Evolutionary conservation across 2,888 invertebrate species (phyloP).

Genomic region (Apodemia mormo): DNA sequence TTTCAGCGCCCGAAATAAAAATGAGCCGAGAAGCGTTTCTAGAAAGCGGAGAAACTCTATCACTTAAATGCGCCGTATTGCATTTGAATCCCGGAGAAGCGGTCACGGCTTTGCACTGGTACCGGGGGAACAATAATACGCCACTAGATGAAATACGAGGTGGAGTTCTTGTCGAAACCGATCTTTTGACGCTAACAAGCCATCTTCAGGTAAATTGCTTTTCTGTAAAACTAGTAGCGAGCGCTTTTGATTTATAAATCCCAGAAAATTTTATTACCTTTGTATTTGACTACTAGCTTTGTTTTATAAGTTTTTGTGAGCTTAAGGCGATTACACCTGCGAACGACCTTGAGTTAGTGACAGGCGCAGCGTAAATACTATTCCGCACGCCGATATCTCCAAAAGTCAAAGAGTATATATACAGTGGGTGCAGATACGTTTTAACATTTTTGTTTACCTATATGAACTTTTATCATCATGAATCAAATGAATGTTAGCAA

Average conservation of each 20-base stretch:
- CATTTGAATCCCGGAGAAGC: slow-evolving; percentile 58
- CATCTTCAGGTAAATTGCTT: slow-evolving; percentile 62
- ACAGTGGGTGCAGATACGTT: no score
- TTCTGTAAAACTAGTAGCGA: background rate
- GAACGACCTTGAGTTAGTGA: no score
- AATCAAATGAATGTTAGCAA: no score
- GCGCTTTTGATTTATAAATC: background rate
- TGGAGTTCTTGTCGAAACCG: slow-evolving; percentile 74
- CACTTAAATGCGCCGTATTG: slow-evolving; percentile 65
- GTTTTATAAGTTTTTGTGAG: no score
- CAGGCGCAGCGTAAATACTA: no score
- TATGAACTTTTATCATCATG: no score
- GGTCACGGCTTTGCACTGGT: slow-evolving; percentile 64
- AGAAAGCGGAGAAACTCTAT: slow-evolving; percentile 70
- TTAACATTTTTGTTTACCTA: no score
- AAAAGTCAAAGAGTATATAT: no score
- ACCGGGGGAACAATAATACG: slow-evolving; percentile 55
- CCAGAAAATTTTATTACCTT: background rate
- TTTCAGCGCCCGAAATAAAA: slow-evolving; percentile 65
- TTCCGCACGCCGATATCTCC: no score
- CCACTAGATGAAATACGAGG: slow-evolving; percentile 70
- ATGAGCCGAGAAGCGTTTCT: slow-evolving; percentile 71
- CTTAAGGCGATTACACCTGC: no score
- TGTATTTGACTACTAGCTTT: background rate
- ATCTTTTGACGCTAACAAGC: slow-evolving; percentile 64